Evolutionary conservation across 1,140 invertebrate species (phyloP).

Genomic region (Drosophila kepulauana): DNA sequence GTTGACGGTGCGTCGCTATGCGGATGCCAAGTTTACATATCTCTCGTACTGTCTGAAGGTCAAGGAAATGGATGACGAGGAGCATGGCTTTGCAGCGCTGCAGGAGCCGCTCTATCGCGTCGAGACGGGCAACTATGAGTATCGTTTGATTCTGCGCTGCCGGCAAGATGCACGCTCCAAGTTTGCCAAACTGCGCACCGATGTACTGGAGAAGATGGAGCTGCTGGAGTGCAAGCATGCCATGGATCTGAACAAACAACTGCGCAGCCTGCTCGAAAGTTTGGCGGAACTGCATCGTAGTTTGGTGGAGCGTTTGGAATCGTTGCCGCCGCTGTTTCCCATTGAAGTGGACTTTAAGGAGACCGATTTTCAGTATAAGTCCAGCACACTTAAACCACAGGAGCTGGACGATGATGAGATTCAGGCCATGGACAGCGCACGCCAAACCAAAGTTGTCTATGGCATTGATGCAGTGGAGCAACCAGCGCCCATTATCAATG

Average conservation of each 20-base stretch:
- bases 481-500: constrained; percentile 71
- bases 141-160: constrained; percentile 96
- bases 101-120: constrained; percentile 98
- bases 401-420: constrained; percentile 85
- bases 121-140: constrained; percentile 99
- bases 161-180: constrained; percentile 95
- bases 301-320: constrained; percentile 89
- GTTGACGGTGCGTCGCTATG: constrained; percentile 98
- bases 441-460: constrained; percentile 59
- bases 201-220: constrained; percentile 98
- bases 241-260: constrained; percentile 94
- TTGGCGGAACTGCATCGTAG: constrained; percentile 91
- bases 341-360: constrained; percentile 98
- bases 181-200: constrained; percentile 96
- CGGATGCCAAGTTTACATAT: constrained; percentile 99
- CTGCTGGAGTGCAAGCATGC: constrained; percentile 99
- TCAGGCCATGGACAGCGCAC: constrained; percentile 60
- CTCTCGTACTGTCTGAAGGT: constrained; percentile 99
- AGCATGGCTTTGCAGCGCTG: constrained; percentile 96
- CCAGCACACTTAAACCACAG: constrained; percentile 86
- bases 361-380: constrained; percentile 95
- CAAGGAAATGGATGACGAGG: constrained; percentile 99
- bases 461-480: constrained; percentile 74
- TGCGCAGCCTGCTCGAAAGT: constrained; percentile 92
- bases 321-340: constrained; percentile 92